Percentiles rank a stretch among this genome's conserved stretches.
Conservation (phyloP, 2,113 vertebrate species). For the Miniopterus natalensis region DNA sequence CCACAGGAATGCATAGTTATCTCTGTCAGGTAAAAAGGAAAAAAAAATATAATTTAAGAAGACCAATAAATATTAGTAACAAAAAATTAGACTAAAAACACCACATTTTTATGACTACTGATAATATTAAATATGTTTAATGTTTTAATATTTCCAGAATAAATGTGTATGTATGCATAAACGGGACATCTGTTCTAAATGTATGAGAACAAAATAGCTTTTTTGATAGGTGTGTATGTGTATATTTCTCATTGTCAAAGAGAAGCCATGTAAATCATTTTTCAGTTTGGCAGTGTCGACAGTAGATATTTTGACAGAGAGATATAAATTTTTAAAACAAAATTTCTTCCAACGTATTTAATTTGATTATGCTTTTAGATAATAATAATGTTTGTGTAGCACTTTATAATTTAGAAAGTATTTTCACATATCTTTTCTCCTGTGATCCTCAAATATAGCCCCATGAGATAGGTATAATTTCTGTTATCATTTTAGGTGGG, state of each 20-base stretch:
- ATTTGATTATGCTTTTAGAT: neutral
- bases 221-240: constrained; percentile 81
- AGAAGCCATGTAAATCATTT: constrained; percentile 77
- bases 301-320: neutral
- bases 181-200: constrained; percentile 84
- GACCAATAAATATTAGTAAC: constrained; percentile 76
- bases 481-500: neutral
- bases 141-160: constrained; percentile 55
- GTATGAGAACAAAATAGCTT: constrained; percentile 82
- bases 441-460: neutral
- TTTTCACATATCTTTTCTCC: neutral
- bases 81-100: constrained; percentile 76
- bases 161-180: constrained; percentile 70
- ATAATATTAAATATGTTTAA: constrained; percentile 80
- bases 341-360: neutral
- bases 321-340: neutral
- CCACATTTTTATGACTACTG: constrained; percentile 70
- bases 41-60: constrained; percentile 82
- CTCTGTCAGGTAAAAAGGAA: constrained; percentile 82
- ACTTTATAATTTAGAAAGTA: neutral
- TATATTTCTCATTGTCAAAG: constrained; percentile 71
- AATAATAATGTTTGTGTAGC: neutral
- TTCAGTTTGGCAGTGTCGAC: constrained; percentile 67
- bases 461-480: neutral
- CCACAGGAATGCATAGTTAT: constrained; percentile 85